phyloP scores from a whole-genome alignment of 1,140 invertebrate species.

The Drosophila parvula region DNA sequence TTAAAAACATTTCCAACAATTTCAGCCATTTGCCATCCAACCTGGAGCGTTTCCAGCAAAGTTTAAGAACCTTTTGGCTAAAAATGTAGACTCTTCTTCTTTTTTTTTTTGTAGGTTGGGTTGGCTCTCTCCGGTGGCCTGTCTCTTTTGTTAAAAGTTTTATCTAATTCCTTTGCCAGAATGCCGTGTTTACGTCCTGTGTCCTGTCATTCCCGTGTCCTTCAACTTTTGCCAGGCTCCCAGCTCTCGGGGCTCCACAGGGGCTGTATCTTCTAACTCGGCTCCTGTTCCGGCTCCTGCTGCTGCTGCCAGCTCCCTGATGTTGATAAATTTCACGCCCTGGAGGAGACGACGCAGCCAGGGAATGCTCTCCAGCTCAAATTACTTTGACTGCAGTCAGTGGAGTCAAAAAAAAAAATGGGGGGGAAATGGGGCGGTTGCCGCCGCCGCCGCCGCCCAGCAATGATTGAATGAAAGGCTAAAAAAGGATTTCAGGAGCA shows the following conservation, averaged over 20 bases:
- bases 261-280: conserved; percentile 20
- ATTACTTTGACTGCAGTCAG: conserved; percentile 75
- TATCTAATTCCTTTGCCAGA: conserved; percentile 44
- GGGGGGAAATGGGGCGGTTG: not conserved
- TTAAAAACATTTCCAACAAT: conserved; percentile 14
- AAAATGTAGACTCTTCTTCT: conserved; percentile 2
- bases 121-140: not conserved
- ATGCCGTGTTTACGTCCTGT: conserved; percentile 23
- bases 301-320: conserved; percentile 36
- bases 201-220: conserved; percentile 77
- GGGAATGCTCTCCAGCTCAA: conserved; percentile 49
- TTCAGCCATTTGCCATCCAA: conserved; percentile 16
- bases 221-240: conserved; percentile 63
- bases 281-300: conserved; percentile 14
- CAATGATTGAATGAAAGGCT: conserved; percentile 80
- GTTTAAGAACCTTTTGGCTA: conserved; percentile 27
- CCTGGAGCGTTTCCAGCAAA: conserved; percentile 20
- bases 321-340: conserved; percentile 75
- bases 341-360: conserved; percentile 41
- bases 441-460: conserved; percentile 30
- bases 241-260: conserved; percentile 2
- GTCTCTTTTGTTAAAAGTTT: conserved; percentile 37
- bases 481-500: conserved; percentile 66
- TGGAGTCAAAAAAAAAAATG: conserved; percentile 7
- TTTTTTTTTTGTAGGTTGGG: conserved; percentile 3